Conservation (phyloP, 2,113 vertebrate genomes). For the Podilymbus podiceps region DNA sequence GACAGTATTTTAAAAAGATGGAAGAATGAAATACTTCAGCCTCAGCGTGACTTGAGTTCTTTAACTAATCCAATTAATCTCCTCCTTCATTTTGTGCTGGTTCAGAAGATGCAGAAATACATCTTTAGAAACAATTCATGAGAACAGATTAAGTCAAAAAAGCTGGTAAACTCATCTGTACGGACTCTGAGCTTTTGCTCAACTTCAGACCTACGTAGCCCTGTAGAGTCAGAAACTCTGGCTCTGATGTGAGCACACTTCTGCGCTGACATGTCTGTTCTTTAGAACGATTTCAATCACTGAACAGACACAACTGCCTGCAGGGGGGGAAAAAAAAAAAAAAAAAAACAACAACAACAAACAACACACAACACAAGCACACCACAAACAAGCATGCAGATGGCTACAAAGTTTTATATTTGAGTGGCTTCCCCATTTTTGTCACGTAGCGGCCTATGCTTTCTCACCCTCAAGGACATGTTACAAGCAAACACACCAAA, state of each 20-base stretch:
- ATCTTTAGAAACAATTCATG: background rate
- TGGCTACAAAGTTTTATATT: background rate
- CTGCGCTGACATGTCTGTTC: background rate
- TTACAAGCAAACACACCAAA: background rate
- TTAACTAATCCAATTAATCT: background rate
- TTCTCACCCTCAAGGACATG: background rate
- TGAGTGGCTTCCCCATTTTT: background rate
- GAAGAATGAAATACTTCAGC: background rate
- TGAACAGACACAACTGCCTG: background rate
- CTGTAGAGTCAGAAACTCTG: background rate
- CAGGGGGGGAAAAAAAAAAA: background rate
- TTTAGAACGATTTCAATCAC: background rate
- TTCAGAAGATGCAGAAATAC: background rate
- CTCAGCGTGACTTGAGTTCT: background rate
- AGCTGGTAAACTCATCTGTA: background rate
- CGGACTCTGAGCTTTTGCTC: background rate
- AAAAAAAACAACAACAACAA: too few species aligned
- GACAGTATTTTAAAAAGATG: background rate
- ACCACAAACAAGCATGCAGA: background rate
- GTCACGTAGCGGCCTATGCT: too few species aligned
- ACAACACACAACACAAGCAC: too few species aligned
- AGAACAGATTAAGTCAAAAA: background rate
- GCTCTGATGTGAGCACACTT: background rate
- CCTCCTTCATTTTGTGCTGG: background rate
- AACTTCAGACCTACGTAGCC: fast-evolving